Evolutionary conservation across 53 echinoderm and acorn worm species (phyloP), one percentile per base, ranked within the genome.

Genomic region (Glandiceps talaboti): DNA sequence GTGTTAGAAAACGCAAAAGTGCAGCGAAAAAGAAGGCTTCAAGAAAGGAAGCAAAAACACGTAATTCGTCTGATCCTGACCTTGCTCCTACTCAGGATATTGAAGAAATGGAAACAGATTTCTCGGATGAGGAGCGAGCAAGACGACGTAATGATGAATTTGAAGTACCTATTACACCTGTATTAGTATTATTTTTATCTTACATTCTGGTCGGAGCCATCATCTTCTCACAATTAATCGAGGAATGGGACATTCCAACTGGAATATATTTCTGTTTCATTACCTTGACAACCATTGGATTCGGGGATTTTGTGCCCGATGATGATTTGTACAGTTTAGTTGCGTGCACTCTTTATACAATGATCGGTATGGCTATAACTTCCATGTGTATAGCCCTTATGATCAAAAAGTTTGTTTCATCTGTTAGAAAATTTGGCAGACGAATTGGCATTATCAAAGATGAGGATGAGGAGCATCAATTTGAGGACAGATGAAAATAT

Each of bases 311-410:
- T 32, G 99, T 99, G 0, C 97, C 99, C 0, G 91, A 91, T 75
- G 85, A 89, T 28, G 29, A 82, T 28, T 77, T 94, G 1, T 32
- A 83, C 26, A 94, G 89, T 77, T 45, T 99, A 73, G 89, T 99
- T 73, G 91, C 97, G 27, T 99, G 93, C 31, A 93, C 93, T 78
- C 28, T 99, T 26, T 99, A 99, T 76, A 99, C 99, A 1, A 91
- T 94, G 84, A 86, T 99, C 14, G 99, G 99, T 28, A 97, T 93
- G 99, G 99, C 97, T 0, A 93, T 99, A 30, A 99, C 99, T 1
- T 99, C 97, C 12, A 94, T 99, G 99, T 97, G 99, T 32, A 99
- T 99, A 30, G 99, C 99, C 0, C 88, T 99, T 27, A 99, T 99
- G 82, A 99, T 99, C 91, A 99, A 99, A 81, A 99, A 99, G 73